Evolutionary conservation across 2,888 invertebrate genomes (phyloP).

Genomic region (Drosophila percnosoma): DNA sequence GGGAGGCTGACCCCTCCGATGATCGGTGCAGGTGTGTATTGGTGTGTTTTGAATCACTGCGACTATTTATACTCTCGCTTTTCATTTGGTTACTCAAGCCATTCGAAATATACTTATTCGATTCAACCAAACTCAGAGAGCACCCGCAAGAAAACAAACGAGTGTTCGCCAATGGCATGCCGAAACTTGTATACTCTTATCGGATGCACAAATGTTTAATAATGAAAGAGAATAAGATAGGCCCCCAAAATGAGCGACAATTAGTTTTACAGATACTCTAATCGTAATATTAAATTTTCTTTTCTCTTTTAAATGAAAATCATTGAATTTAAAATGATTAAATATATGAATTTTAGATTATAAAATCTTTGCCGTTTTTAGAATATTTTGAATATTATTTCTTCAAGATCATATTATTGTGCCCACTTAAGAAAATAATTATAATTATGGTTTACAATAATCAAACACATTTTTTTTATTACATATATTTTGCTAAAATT

Average conservation of each 20-base stretch:
- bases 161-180: background rate
- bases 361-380: background rate
- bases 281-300: background rate
- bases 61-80: slow-evolving; percentile 76
- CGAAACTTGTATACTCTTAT: slow-evolving; percentile 42
- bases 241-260: background rate
- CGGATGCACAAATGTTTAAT: background rate
- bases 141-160: slow-evolving; percentile 38
- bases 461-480: too few species aligned
- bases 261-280: background rate
- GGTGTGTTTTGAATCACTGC: slow-evolving; percentile 68
- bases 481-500: background rate
- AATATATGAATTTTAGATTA: too few species aligned
- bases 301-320: background rate
- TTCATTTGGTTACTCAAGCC: slow-evolving; percentile 60
- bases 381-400: background rate
- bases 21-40: slow-evolving; percentile 62
- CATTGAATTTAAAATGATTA: background rate
- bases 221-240: background rate
- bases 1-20: slow-evolving; percentile 47
- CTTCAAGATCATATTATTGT: background rate
- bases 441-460: too few species aligned
- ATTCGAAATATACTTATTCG: slow-evolving; percentile 57
- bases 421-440: too few species aligned
- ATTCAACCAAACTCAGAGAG: slow-evolving; percentile 44